These are phyloP conservation scores for Latheticus oryzae DNA, from an alignment of 2,888 invertebrate species.

Conservation along the genomic window DNA sequence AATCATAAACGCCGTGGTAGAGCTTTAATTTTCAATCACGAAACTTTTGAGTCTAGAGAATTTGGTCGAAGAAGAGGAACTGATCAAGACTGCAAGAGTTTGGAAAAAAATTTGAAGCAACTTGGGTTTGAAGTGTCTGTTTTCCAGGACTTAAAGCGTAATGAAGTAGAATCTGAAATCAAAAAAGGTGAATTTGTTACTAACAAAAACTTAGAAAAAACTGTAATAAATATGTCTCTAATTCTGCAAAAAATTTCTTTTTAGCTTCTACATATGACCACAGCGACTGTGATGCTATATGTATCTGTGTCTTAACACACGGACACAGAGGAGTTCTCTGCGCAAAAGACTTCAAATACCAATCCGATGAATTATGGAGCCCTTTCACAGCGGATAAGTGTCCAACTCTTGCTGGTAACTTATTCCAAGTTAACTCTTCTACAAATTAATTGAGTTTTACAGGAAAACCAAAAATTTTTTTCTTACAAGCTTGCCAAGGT, in stretches of 20 bases:
- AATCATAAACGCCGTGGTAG: slow-evolving; percentile 82
- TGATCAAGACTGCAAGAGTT: slow-evolving; percentile 84
- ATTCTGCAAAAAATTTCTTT: slow-evolving; percentile 51
- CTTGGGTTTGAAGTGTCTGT: slow-evolving; percentile 80
- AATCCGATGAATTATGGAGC: slow-evolving; percentile 83
- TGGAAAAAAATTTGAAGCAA: slow-evolving; percentile 72
- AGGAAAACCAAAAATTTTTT: slow-evolving; percentile 70
- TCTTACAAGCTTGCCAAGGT: slow-evolving; percentile 94
- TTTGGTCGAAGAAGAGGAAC: slow-evolving; percentile 84
- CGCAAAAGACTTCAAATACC: slow-evolving; percentile 86
- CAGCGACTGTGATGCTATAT: slow-evolving; percentile 83
- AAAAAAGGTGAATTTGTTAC: slow-evolving; percentile 45
- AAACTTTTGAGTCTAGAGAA: slow-evolving; percentile 79
- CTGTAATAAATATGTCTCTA: no score
- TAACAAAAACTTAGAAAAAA: no score
- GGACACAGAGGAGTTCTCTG: slow-evolving; percentile 91
- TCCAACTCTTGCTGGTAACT: slow-evolving; percentile 82
- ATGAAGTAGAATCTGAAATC: slow-evolving; percentile 71
- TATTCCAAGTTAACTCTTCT: slow-evolving; percentile 59
- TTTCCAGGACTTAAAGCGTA: slow-evolving; percentile 76
- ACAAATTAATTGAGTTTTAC: slow-evolving; percentile 17
- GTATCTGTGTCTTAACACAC: slow-evolving; percentile 87
- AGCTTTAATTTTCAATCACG: slow-evolving; percentile 93
- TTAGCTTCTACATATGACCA: slow-evolving; percentile 82
- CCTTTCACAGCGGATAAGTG: slow-evolving; percentile 86